Evolutionary conservation across 1,140 invertebrate species (phyloP), one percentile per base, ranked within the genome.

Genomic region (Diorhabda sublineata): DNA sequence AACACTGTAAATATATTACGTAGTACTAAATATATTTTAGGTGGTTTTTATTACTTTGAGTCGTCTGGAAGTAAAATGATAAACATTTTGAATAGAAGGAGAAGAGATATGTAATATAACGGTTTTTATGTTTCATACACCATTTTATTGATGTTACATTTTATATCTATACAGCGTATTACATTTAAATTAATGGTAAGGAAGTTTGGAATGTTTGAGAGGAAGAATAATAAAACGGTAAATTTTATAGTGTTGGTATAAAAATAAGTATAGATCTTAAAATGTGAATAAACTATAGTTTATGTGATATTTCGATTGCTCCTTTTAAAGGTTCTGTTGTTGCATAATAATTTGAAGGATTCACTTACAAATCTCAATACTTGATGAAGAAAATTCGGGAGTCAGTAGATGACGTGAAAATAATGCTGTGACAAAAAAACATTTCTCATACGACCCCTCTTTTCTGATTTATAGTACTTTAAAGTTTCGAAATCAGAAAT

Each of bases 1-100:
- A 52, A 52, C 47, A 52, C 47, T 52, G 47, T 52, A 52, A 52
- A 52, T 52, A 52, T 52, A 52, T 52, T 52, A 52, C 6, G n/a
- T 52, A 52, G 26, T 52, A 52, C 47, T 52, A 52, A 52, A 52
- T n/a, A 52, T 52, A 52, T 52, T 52, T 52, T 52, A 52, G 6
- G 47, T 52, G n/a, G 47, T 8, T 52, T 52, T 52, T 52, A 52
- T 52, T 52, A 52, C 47, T 52, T 26, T 52, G 47, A 52, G n/a
- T 52, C 47, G 47, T 52, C 47, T 6, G 8, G 47, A n/a, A 52
- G 47, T 52, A 8, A 52, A 52, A 52, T 52, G 6, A 52, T 52
- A 52, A 52, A 52, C 47, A 52, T 52, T 52, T 52, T 52, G 47
- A 6, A 6, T 8, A n/a, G 45, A n/a, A 52, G 3, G 47, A 52